These are phyloP conservation scores for Lateolabrax maculatus DNA, from an alignment of 2,797 vertebrate species.

Conservation along the genomic window DNA sequence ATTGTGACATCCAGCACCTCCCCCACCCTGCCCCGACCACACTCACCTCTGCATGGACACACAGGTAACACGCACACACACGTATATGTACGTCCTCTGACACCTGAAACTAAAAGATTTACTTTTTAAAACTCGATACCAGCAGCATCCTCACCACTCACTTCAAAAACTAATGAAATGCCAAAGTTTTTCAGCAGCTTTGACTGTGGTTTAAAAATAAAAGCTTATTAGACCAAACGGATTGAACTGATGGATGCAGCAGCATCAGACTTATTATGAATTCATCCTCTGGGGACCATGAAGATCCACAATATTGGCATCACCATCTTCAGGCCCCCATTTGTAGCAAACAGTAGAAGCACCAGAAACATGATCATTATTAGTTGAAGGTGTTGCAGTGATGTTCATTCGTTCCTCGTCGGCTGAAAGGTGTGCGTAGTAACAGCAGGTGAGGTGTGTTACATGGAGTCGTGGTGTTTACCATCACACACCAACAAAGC, in stretches of 20 bases:
- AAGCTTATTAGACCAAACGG: background rate
- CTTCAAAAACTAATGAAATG: background rate
- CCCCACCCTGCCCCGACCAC: constrained; percentile 94
- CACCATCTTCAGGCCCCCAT: background rate
- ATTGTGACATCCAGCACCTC: constrained; percentile 98
- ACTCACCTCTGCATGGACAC: constrained; percentile 96
- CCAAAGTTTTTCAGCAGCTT: background rate
- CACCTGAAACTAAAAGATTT: background rate
- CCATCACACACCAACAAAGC: constrained; percentile 6
- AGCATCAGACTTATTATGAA: background rate
- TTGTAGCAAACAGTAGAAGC: no score
- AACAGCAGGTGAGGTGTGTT: constrained; percentile 17
- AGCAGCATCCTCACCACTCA: background rate
- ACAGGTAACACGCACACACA: constrained; percentile 86
- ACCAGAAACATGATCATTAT: background rate
- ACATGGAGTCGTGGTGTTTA: constrained; percentile 13
- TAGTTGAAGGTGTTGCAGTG: background rate
- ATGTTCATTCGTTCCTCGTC: background rate
- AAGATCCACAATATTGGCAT: background rate
- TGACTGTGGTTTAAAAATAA: background rate
- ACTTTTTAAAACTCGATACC: background rate
- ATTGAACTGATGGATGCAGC: background rate
- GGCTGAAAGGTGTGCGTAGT: background rate
- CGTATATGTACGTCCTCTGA: background rate
- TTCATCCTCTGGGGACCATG: background rate